Conservation (phyloP, 2,888 invertebrate genomes). For the Caenorhabditis virilis region DNA sequence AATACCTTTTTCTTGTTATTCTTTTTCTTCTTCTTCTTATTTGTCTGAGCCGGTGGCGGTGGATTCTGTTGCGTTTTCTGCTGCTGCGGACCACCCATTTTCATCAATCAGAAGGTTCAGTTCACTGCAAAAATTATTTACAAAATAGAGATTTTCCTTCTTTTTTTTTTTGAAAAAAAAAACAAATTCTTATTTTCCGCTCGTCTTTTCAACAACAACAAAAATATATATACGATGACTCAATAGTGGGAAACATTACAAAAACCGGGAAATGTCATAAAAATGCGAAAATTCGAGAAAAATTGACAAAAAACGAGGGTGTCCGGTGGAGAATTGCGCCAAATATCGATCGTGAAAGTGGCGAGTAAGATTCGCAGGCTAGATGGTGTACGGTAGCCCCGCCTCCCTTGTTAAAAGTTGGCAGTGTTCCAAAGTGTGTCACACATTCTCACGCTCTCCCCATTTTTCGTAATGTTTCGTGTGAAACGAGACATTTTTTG, state of each 20-base stretch:
- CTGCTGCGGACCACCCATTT: constrained; percentile 39
- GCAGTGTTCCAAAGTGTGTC: constrained; percentile 18
- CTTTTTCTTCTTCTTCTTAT: constrained; percentile 59
- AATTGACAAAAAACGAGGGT: background rate
- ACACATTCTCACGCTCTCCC: constrained; percentile 10
- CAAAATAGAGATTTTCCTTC: background rate
- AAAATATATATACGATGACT: background rate
- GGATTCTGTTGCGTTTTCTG: no score
- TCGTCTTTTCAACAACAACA: no score
- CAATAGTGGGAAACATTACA: background rate
- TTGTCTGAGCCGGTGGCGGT: constrained; percentile 33
- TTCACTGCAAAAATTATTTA: constrained; percentile 15
- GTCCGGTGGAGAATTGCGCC: constrained; percentile 23
- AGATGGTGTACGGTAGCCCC: constrained; percentile 21
- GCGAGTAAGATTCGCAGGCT: constrained; percentile 24
- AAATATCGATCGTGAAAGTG: constrained; percentile 35
- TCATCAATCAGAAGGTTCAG: constrained; percentile 19
- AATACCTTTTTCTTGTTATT: constrained; percentile 57
- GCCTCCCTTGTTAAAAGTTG: constrained; percentile 8
- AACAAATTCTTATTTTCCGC: no score
- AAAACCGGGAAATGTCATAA: background rate
- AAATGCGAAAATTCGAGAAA: background rate
- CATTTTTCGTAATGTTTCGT: constrained; percentile 17
- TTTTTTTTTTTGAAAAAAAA: background rate
- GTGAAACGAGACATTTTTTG: constrained; percentile 11